A percentile compares a stretch with the other conserved stretches of the same genome.
Evolutionary conservation across 1,140 invertebrate species (phyloP).

Genomic region (Melipona quadrifasciata): DNA sequence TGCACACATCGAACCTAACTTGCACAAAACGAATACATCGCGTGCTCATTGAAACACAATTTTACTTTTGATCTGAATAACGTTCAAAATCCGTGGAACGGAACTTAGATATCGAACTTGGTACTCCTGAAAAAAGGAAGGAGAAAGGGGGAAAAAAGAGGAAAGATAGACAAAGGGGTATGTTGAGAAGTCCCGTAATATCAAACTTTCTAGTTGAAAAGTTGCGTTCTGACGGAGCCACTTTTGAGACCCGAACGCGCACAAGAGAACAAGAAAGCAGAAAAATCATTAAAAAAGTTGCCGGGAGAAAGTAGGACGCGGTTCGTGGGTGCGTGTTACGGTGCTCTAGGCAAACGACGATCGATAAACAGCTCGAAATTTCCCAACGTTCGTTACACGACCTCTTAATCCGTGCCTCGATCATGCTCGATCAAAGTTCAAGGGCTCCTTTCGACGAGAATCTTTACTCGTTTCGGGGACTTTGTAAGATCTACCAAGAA

Average conservation of each 20-base stretch:
- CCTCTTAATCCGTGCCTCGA: background rate
- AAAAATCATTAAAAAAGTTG: slow-evolving; percentile 34
- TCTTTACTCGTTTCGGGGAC: background rate
- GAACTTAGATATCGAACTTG: no score
- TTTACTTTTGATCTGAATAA: no score
- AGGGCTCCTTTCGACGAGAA: background rate
- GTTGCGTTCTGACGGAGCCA: background rate
- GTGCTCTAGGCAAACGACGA: background rate
- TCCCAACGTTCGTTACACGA: background rate
- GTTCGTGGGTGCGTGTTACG: background rate
- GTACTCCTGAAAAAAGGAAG: no score
- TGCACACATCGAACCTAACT: no score
- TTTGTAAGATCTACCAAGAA: background rate
- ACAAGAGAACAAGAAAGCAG: background rate
- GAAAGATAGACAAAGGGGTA: background rate
- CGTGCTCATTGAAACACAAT: no score
- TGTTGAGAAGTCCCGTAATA: slow-evolving; percentile 27
- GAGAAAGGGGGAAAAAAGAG: background rate
- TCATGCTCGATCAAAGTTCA: background rate
- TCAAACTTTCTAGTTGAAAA: slow-evolving; percentile 23
- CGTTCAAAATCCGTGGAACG: no score
- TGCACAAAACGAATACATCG: no score
- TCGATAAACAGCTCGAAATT: slow-evolving; percentile 1
- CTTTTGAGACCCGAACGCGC: background rate
- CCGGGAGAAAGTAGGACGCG: background rate